Conservation (phyloP, 2,113 vertebrate species). For the Trogon melanurus region DNA sequence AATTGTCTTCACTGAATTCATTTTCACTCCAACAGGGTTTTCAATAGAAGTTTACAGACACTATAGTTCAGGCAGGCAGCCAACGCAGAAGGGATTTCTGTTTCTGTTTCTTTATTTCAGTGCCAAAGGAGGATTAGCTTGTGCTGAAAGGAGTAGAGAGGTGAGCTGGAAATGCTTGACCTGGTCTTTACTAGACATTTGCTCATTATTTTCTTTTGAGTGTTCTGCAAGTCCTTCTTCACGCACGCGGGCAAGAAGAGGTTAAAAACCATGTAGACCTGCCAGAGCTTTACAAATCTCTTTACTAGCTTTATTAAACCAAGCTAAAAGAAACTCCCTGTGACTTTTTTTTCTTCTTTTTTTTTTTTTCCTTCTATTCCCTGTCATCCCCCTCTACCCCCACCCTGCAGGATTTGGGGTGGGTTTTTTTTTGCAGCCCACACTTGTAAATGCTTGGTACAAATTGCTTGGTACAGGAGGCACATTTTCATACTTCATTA, state of each 20-base stretch:
- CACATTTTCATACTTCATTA: neutral
- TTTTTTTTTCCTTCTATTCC: neutral
- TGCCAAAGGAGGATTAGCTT: constrained; percentile 43
- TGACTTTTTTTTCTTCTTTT: neutral
- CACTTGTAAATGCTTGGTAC: neutral
- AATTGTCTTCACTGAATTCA: constrained; percentile 18
- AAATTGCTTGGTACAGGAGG: neutral
- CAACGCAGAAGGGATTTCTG: constrained; percentile 7
- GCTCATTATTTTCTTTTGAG: constrained; percentile 36
- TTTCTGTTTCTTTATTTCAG: constrained; percentile 36
- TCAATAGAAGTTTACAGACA: neutral
- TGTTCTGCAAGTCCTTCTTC: neutral
- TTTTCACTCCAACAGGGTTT: constrained; percentile 13
- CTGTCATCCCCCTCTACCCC: neutral
- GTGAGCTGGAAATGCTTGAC: constrained; percentile 36
- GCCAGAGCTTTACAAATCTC: constrained; percentile 10
- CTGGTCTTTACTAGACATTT: neutral
- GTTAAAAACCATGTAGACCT: constrained; percentile 21
- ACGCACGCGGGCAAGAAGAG: neutral
- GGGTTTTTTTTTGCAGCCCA: neutral
- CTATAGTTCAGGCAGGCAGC: constrained; percentile 25
- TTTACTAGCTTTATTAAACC: constrained; percentile 1
- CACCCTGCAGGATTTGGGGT: neutral
- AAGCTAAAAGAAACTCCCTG: neutral
- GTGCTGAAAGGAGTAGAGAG: constrained; percentile 50